Evolutionary conservation across 2,888 invertebrate genomes (phyloP).

Genomic region (Orthosia cruda): DNA sequence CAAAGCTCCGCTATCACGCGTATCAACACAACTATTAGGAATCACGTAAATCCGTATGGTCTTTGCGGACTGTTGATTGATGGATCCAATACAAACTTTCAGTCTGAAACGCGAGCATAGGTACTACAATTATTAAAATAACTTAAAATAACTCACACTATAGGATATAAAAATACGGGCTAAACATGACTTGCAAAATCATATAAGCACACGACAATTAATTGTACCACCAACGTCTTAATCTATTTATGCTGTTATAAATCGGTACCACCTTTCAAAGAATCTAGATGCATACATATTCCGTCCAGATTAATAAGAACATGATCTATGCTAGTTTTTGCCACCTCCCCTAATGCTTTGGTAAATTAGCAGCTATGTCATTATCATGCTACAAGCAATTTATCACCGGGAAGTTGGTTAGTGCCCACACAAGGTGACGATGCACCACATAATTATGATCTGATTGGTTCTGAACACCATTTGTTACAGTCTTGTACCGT

Average conservation of each 20-base stretch:
- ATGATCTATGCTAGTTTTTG: slow-evolving; percentile 61
- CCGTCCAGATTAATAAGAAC: slow-evolving; percentile 29
- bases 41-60: neutral
- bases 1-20: neutral
- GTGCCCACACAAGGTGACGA: slow-evolving; percentile 61
- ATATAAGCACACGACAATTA: slow-evolving; percentile 8
- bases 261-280: slow-evolving; percentile 10
- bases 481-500: slow-evolving; percentile 61
- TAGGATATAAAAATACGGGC: neutral
- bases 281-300: slow-evolving; percentile 41
- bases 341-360: slow-evolving; percentile 61
- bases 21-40: neutral
- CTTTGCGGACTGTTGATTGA: neutral
- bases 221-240: slow-evolving; percentile 22
- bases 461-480: slow-evolving; percentile 62
- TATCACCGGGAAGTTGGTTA: slow-evolving; percentile 62
- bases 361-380: slow-evolving; percentile 68
- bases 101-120: neutral
- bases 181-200: slow-evolving; percentile 17
- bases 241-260: slow-evolving; percentile 26
- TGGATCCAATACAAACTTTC: neutral
- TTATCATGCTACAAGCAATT: slow-evolving; percentile 67
- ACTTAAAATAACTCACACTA: too few relatives aligned
- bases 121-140: neutral
- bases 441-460: slow-evolving; percentile 68